Evolutionary conservation across 2,797 vertebrate species (phyloP).

Genomic region (Cirrhinus mrigala): DNA sequence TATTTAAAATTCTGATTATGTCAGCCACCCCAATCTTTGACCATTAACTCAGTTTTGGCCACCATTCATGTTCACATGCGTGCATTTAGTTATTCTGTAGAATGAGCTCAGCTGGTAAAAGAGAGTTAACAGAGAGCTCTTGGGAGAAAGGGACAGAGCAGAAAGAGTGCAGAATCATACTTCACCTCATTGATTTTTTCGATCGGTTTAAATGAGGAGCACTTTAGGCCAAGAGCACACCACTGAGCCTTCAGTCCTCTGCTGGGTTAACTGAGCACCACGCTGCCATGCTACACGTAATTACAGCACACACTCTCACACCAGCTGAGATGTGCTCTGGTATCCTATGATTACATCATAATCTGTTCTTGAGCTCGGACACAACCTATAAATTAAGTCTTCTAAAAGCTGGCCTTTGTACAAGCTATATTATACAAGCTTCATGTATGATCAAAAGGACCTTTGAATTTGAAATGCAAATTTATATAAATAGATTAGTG

Average conservation of each 20-base stretch:
- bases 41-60: background rate
- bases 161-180: constrained; percentile 75
- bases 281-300: constrained; percentile 47
- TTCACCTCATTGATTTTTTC: constrained; percentile 86
- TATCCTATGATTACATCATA: constrained; percentile 22
- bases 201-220: constrained; percentile 83
- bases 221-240: constrained; percentile 78
- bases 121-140: constrained; percentile 72
- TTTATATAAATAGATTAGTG: background rate
- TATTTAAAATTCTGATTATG: background rate
- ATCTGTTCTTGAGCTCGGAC: constrained; percentile 8
- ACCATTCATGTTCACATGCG: background rate
- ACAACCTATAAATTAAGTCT: background rate
- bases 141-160: constrained; percentile 70
- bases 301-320: constrained; percentile 45
- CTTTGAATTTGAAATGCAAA: background rate
- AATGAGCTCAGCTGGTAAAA: constrained; percentile 76
- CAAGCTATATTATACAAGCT: background rate
- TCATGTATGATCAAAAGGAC: background rate
- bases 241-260: constrained; percentile 69
- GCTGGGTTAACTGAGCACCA: constrained; percentile 55
- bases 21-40: background rate
- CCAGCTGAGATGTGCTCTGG: constrained; percentile 28
- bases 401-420: background rate
- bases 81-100: constrained; percentile 24